These are phyloP conservation scores for Nomada lathburiana DNA, from an alignment of 2,888 invertebrate species.

Conservation along the genomic window DNA sequence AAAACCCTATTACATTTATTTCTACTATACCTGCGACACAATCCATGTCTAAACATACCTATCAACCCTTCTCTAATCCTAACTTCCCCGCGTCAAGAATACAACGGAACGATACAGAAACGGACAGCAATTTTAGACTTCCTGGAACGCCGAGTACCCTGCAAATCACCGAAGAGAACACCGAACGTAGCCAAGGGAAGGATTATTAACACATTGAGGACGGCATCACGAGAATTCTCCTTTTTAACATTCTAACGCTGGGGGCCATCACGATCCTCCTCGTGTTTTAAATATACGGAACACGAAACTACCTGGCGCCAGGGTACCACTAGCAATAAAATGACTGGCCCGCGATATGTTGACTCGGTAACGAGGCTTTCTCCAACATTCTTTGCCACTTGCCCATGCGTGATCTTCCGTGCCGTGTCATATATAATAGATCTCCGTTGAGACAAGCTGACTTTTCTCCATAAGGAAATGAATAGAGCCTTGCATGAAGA, in stretches of 20 bases:
- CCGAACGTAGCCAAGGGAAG: not conserved
- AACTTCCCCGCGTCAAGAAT: not conserved
- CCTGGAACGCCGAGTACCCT: not conserved
- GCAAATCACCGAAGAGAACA: not conserved
- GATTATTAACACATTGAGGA: slow-evolving; percentile 7
- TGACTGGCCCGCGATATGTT: too few species aligned
- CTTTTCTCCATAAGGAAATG: too few species aligned
- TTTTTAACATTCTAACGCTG: too few species aligned
- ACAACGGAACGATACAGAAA: not conserved
- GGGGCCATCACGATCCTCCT: too few species aligned
- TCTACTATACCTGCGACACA: not conserved
- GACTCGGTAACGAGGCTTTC: slow-evolving; percentile 11
- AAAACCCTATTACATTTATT: too few species aligned
- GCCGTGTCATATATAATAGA: not conserved
- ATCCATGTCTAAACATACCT: not conserved
- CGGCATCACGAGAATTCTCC: too few species aligned
- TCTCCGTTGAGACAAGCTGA: too few species aligned
- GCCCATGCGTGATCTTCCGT: not conserved
- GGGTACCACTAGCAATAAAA: too few species aligned
- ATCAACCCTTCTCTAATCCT: not conserved
- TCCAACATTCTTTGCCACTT: slow-evolving; percentile 2
- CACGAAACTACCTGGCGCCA: too few species aligned
- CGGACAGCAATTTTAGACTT: slow-evolving; percentile 1
- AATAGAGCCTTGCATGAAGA: too few species aligned
- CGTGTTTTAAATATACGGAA: too few species aligned